Conservation (phyloP, 2,888 invertebrate genomes). For the Hirudinaria manillensis region DNA sequence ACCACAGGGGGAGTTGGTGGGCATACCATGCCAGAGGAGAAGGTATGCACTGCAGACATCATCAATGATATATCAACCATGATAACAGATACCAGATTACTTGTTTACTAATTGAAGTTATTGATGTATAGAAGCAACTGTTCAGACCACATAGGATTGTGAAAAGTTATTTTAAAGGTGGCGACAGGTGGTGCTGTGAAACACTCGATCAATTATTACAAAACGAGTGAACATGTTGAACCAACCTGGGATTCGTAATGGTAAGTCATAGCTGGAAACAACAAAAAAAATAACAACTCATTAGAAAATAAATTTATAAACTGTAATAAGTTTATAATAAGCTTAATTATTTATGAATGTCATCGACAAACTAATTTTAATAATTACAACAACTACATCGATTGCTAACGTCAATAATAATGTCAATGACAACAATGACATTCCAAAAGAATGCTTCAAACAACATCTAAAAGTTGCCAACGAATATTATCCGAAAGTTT, state of each 20-base stretch:
- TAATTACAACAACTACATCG: no score
- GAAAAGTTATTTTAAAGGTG: background rate
- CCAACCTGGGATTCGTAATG: conserved; percentile 65
- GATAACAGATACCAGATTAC: background rate
- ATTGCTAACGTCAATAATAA: no score
- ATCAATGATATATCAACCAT: background rate
- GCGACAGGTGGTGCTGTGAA: background rate
- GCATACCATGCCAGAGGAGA: conserved; percentile 68
- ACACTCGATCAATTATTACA: background rate
- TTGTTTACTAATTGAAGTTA: background rate
- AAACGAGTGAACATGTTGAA: background rate
- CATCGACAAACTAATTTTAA: no score
- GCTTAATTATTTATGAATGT: no score
- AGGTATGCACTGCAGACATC: conserved; percentile 64
- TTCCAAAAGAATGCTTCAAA: no score
- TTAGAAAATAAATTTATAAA: no score
- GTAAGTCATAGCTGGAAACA: conserved; percentile 55
- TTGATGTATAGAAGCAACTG: background rate
- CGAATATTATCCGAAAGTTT: no score
- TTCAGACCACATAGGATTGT: background rate
- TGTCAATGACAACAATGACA: no score
- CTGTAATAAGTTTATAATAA: no score
- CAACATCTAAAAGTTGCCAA: no score
- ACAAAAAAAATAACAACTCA: conserved; percentile 19
- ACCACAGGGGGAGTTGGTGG: conserved; percentile 67